Percentiles rank a stretch among this genome's conserved stretches.
Evolutionary conservation across 2,797 vertebrate species (phyloP).

Genomic region (Poeciliopsis infans): DNA sequence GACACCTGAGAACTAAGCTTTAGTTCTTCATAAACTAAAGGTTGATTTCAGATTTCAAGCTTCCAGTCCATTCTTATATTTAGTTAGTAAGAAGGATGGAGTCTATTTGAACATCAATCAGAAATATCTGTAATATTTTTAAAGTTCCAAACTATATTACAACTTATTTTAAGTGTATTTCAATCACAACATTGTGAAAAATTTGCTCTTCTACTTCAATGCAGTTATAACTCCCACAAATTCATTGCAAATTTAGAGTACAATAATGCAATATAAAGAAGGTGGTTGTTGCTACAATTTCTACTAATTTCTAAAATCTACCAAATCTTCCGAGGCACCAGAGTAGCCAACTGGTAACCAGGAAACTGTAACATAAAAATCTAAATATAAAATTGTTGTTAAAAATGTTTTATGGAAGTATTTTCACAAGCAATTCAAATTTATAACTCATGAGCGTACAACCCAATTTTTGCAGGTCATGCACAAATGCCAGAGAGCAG

Average conservation of each 20-base stretch:
- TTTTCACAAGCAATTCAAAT: not conserved
- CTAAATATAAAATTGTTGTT: not conserved
- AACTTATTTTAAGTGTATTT: not conserved
- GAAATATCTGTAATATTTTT: not conserved
- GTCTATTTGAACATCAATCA: not conserved
- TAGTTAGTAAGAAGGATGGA: not conserved
- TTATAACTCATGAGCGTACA: not conserved
- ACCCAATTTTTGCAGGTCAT: not conserved
- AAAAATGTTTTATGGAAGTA: not conserved
- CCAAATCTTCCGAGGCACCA: not conserved
- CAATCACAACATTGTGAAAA: not conserved
- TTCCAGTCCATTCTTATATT: not conserved
- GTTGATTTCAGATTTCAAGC: not conserved
- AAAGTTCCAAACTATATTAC: too few species aligned
- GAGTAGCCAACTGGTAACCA: not conserved
- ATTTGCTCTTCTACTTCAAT: not conserved
- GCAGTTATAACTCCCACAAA: not conserved
- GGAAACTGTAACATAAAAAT: not conserved
- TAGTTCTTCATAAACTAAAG: not conserved
- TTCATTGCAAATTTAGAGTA: not conserved
- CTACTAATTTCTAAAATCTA: not conserved
- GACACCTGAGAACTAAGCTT: not conserved
- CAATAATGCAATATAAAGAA: not conserved
- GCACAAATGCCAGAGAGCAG: not conserved
- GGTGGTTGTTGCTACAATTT: not conserved